These are phyloP conservation scores for Phengaris alcon DNA, from an alignment of 2,888 invertebrate genomes.

Conservation along the genomic window DNA sequence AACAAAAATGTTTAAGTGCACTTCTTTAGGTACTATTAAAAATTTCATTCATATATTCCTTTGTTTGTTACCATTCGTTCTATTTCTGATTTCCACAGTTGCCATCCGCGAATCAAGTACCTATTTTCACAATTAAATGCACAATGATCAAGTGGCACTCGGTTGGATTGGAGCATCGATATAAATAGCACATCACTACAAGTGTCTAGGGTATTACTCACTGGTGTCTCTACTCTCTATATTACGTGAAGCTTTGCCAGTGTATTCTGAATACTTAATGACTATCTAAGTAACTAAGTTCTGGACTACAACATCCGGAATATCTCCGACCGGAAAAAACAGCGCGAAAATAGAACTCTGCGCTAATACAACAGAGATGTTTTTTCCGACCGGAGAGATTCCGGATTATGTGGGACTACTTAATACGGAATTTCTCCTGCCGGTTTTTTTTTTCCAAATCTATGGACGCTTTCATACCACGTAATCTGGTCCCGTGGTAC, in stretches of 20 bases:
- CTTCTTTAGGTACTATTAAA: too few relatives aligned
- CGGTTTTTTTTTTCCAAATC: too few relatives aligned
- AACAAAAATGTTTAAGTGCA: too few relatives aligned
- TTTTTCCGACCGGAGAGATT: too few relatives aligned
- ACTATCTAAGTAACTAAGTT: background rate
- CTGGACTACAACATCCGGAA: too few relatives aligned
- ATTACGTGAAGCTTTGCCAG: background rate
- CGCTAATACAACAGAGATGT: too few relatives aligned
- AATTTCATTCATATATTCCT: background rate
- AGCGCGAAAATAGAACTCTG: too few relatives aligned
- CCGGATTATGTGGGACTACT: too few relatives aligned
- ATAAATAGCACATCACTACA: conserved; percentile 23
- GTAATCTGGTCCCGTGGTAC: too few relatives aligned
- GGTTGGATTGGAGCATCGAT: background rate
- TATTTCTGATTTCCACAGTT: background rate
- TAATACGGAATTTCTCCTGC: too few relatives aligned
- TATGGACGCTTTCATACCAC: too few relatives aligned
- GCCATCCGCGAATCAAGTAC: background rate
- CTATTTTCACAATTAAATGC: conserved; percentile 18
- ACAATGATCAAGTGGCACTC: conserved; percentile 14
- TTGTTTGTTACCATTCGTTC: background rate
- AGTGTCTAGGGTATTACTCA: conserved; percentile 13
- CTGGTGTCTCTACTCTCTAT: background rate
- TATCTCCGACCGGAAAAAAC: too few relatives aligned
- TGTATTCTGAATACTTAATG: conserved; percentile 6